phyloP scores from a whole-genome alignment of 2,113 vertebrate genomes.

The Mesembrinibis cayennensis region DNA sequence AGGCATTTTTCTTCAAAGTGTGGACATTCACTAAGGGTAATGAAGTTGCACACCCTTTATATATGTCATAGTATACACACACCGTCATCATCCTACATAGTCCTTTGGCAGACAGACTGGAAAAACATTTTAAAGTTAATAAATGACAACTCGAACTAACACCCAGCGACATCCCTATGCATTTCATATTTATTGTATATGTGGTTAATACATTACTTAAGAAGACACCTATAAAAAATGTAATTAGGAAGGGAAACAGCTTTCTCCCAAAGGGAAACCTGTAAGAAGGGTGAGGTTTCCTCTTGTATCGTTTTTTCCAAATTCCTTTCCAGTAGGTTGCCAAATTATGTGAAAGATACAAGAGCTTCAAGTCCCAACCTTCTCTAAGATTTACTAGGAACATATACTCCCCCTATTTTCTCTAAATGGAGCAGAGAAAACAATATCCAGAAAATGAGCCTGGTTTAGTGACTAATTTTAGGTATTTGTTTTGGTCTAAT shows the following conservation, averaged over 20 bases:
- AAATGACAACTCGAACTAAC: background rate
- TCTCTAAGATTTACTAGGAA: background rate
- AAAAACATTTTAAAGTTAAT: constrained; percentile 26
- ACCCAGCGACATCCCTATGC: background rate
- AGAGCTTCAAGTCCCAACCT: background rate
- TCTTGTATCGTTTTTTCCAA: background rate
- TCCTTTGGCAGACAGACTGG: constrained; percentile 14
- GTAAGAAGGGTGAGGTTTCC: constrained; percentile 20
- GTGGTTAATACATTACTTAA: background rate
- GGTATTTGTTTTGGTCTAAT: background rate
- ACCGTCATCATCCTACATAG: background rate
- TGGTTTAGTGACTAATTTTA: background rate
- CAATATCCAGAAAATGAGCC: background rate
- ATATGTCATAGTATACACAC: background rate
- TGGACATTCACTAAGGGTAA: background rate
- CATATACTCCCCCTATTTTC: background rate
- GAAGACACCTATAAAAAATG: background rate
- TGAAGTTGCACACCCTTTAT: background rate
- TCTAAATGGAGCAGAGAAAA: background rate
- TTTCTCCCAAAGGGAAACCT: background rate
- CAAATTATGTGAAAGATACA: background rate
- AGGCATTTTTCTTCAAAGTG: background rate
- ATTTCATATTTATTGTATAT: constrained; percentile 12
- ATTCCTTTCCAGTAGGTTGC: background rate
- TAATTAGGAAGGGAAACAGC: constrained; percentile 1